Evolutionary conservation across 1,140 invertebrate species (phyloP).

Genomic region (Caerostris darwini): DNA sequence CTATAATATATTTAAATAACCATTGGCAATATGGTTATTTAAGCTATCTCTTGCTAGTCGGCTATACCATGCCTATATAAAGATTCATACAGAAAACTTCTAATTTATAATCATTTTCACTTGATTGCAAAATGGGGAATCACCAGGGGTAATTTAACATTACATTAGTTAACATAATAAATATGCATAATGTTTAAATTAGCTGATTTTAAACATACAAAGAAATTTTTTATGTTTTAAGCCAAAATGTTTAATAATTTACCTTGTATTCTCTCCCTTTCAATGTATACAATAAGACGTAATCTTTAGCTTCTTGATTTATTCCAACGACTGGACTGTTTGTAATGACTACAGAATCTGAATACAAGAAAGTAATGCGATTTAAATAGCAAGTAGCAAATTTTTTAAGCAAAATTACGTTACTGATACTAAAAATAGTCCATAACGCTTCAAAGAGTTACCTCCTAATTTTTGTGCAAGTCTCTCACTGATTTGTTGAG

Average conservation of each 20-base stretch:
- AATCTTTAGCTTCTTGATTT: constrained; percentile 66
- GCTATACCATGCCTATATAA: too few species aligned
- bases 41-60: too few species aligned
- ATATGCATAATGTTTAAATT: too few species aligned
- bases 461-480: constrained; percentile 80
- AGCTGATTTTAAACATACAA: too few species aligned
- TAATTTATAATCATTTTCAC: too few species aligned
- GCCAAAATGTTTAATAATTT: not conserved
- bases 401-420: not conserved
- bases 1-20: too few species aligned
- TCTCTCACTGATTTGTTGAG: constrained; percentile 81
- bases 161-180: too few species aligned
- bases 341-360: constrained; percentile 25
- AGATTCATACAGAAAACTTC: too few species aligned
- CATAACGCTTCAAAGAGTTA: constrained; percentile 28
- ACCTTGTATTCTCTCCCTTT: constrained; percentile 78
- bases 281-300: constrained; percentile 78
- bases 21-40: too few species aligned
- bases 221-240: not conserved
- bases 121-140: too few species aligned
- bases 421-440: not conserved
- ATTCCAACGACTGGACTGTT: constrained; percentile 70
- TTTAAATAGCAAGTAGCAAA: not conserved
- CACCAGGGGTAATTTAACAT: too few species aligned
- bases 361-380: not conserved